A percentile compares a stretch with the other conserved stretches of the same genome.
Evolutionary conservation across 1,140 invertebrate species (phyloP).

Genomic region (Rhizoglyphus robini): DNA sequence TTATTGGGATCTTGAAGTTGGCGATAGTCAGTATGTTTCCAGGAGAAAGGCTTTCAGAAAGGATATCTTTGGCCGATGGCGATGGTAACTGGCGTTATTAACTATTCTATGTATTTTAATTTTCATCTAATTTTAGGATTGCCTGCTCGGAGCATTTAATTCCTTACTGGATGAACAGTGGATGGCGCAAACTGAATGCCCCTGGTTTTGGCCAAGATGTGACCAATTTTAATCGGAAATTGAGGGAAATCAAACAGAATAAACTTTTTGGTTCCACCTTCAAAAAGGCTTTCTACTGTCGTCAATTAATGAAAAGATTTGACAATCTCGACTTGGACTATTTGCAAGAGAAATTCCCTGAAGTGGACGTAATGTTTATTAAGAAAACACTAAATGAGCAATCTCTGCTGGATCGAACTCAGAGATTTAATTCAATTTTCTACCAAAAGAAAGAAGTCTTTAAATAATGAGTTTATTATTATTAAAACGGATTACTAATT

Average conservation of each 20-base stretch:
- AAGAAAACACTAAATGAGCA: conserved; percentile 18
- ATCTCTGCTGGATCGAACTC: not conserved
- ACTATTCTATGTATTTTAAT: not conserved
- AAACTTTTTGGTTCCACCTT: not conserved
- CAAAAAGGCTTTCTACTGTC: conserved; percentile 29
- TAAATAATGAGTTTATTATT: conserved; percentile 7
- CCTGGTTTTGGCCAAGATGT: conserved; percentile 22
- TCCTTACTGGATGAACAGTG: conserved; percentile 25
- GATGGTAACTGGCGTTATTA: conserved; percentile 20
- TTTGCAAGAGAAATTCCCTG: conserved; percentile 55
- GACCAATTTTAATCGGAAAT: conserved; percentile 22
- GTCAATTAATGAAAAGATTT: conserved; percentile 51
- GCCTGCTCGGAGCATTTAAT: conserved; percentile 25
- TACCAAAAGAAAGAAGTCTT: conserved; percentile 15
- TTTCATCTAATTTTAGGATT: conserved; percentile 17
- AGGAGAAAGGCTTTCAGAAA: conserved; percentile 44
- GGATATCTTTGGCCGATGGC: conserved; percentile 33
- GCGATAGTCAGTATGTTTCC: conserved; percentile 53
- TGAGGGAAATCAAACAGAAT: conserved; percentile 18
- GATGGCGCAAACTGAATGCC: conserved; percentile 21
- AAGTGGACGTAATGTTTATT: conserved; percentile 35
- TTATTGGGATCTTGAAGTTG: conserved; percentile 77
- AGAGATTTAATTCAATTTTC: conserved; percentile 2
- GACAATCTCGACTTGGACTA: conserved; percentile 57
- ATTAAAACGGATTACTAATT: no score